A percentile compares a stretch with the other conserved stretches of the same genome.
phyloP scores from a whole-genome alignment of 2,113 vertebrate genomes.

The Antennarius striatus region DNA sequence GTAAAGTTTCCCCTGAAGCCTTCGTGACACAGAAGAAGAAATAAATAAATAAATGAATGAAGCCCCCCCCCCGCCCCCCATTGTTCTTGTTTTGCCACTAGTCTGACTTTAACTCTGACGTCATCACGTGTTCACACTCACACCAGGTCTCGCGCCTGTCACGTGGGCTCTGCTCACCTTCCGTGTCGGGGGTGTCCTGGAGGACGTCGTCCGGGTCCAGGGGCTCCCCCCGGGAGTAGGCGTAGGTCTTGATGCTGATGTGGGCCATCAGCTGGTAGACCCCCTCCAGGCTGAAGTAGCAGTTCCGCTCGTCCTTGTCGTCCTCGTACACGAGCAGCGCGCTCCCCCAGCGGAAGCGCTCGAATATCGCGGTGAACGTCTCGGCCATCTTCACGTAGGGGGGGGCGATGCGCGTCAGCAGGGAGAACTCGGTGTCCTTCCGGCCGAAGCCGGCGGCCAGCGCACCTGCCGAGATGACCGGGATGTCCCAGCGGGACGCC shows the following conservation, averaged over 20 bases:
- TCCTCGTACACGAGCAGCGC: constrained; percentile 90
- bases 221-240: constrained; percentile 67
- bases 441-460: constrained; percentile 87
- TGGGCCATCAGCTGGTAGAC: constrained; percentile 85
- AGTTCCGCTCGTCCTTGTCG: constrained; percentile 89
- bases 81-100: no score
- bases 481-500: constrained; percentile 93
- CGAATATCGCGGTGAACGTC: constrained; percentile 90
- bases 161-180: constrained; percentile 64
- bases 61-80: no score
- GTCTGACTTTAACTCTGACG: no score
- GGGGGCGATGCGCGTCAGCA: constrained; percentile 91
- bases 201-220: constrained; percentile 85
- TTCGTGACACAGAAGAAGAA: no score
- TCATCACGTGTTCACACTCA: no score
- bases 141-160: no score
- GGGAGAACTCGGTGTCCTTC: constrained; percentile 87
- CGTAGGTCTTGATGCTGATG: constrained; percentile 68
- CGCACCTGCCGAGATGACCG: constrained; percentile 93
- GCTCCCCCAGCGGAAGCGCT: constrained; percentile 87
- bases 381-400: constrained; percentile 95
- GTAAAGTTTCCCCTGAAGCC: no score
- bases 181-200: constrained; percentile 78
- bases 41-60: no score
- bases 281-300: constrained; percentile 92